Evolutionary conservation across 2,113 vertebrate species (phyloP).

Genomic region (Piaya cayana): DNA sequence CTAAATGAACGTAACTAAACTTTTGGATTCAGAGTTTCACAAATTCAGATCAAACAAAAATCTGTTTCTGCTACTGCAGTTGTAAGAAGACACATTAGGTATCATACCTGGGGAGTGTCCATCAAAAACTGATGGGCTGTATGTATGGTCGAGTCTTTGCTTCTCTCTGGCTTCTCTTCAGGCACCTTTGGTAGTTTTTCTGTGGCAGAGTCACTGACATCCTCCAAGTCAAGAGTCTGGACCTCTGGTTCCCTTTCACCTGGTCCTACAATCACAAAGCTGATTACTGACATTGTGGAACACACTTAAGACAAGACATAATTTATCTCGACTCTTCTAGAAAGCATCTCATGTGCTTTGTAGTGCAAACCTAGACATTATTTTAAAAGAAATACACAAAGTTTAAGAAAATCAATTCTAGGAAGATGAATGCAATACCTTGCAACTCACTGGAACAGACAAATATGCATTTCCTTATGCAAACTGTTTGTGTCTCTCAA

Average conservation of each 20-base stretch:
- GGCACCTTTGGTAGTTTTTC: constrained; percentile 39
- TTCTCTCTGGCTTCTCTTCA: constrained; percentile 79
- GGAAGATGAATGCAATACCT: background rate
- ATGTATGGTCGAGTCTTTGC: constrained; percentile 86
- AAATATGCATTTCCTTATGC: background rate
- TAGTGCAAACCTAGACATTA: background rate
- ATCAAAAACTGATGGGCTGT: constrained; percentile 84
- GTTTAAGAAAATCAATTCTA: background rate
- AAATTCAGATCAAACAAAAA: background rate
- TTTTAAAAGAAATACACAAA: background rate
- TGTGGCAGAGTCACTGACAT: constrained; percentile 51
- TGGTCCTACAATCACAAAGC: constrained; percentile 65
- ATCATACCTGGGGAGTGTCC: constrained; percentile 71
- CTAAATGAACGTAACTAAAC: background rate
- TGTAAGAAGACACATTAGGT: background rate
- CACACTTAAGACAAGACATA: background rate
- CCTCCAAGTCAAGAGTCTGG: constrained; percentile 60
- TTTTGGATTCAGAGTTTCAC: background rate
- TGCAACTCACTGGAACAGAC: background rate
- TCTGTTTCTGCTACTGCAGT: background rate
- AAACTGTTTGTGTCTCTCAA: background rate
- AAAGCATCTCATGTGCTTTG: background rate
- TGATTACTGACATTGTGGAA: background rate
- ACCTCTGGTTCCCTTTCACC: constrained; percentile 78
- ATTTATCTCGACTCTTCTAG: background rate